Conservation (phyloP, 2,797 vertebrate species). For the Halcyon chelicuti region DNA sequence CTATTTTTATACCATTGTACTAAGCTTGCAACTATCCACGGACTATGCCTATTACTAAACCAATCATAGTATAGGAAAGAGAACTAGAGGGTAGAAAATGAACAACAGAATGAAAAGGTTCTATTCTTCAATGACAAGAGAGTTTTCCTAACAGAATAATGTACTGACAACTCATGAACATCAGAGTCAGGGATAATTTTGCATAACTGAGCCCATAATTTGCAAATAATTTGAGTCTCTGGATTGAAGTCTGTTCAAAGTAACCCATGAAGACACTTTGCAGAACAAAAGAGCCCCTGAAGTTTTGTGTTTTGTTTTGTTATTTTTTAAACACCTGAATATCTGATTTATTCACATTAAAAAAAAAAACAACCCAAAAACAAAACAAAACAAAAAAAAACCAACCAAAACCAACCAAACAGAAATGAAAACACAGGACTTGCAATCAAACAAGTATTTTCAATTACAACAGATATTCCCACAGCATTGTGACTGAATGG, state of each 20-base stretch:
- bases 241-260: not conserved
- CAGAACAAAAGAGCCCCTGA: not conserved
- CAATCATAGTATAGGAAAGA: not conserved
- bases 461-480: not conserved
- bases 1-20: not conserved
- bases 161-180: not conserved
- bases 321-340: not conserved
- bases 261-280: not conserved
- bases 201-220: not conserved
- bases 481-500: not conserved
- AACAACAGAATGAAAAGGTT: not conserved
- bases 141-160: not conserved
- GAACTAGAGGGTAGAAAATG: not conserved
- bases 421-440: not conserved
- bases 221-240: not conserved
- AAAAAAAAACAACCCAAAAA: too few relatives aligned
- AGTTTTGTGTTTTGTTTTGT: not conserved
- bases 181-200: not conserved
- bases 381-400: too few relatives aligned
- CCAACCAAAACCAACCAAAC: not conserved
- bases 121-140: not conserved
- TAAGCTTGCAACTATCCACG: not conserved
- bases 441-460: conserved; percentile 39
- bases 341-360: not conserved
- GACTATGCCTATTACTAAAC: not conserved